Base-by-base conservation (phyloP, 2,797 vertebrate species). In the Paguma larvata region DNA sequence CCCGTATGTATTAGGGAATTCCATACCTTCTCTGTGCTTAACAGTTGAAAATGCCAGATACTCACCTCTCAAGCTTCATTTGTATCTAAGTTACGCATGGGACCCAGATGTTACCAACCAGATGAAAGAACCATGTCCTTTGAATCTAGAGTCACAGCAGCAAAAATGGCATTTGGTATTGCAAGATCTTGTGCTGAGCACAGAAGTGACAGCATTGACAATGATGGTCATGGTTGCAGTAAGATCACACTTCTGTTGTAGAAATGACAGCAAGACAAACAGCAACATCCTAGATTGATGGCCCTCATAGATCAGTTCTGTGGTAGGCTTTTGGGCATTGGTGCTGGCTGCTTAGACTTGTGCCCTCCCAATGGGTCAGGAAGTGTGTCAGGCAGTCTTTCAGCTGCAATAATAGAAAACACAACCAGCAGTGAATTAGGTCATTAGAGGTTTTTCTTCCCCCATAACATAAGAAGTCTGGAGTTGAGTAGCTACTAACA, bases 401-500 rank as follows among this genome's bases (percentile, higher is more conserved):
- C 53, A 85, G 11, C 9, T 41, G 4, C 53, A 86, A 19, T 38
- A 92, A 44, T 19, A 87, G 67, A 78, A 96, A 94, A 92, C 18
- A 82, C 44, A 34, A 27, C 21, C 30, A 77, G 18, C 13, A 48
- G 67, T 89, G 23, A n/a, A 23, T 67, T 88, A 88, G 44, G 5
- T 11, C 72, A 70, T 32, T 48, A 48, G 44, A 0, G 34, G 19
- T 65, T 44, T 21, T 78, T 44, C 59, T 34, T 27, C 46, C 2
- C 8, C 23, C 21, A 51, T 80, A 75, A 77, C 48, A 59, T 51
- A 62, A 80, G n/a, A 89, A 56, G 41, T 11, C 77, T 94, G 48
- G 77, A 91, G 21, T 88, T 85, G 56, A n/a, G 46, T 80, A 78
- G 77, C 51, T 83, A 13, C 14, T 92, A 83, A 94, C 14, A 72